Conservation (phyloP, 2,113 vertebrate genomes). For the Thomomys bottae region DNA sequence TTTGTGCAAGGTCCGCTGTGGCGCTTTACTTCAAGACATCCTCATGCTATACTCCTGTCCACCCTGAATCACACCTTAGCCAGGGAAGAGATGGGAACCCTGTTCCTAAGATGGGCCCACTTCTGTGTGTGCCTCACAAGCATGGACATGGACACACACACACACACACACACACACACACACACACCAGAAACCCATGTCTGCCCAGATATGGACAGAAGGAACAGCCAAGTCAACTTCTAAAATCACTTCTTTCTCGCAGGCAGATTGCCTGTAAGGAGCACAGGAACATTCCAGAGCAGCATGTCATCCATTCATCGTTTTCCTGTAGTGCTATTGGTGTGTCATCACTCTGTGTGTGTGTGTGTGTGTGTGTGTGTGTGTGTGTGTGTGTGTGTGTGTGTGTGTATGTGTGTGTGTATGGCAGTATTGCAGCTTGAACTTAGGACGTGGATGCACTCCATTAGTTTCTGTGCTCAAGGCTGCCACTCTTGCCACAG, state of each 20-base stretch:
- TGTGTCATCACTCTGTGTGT: neutral
- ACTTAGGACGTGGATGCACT: too few species aligned
- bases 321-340: neutral
- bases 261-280: neutral
- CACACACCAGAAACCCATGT: fast-evolving
- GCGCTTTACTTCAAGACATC: neutral
- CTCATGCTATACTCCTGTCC: neutral
- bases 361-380: too few species aligned
- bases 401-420: too few species aligned
- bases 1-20: neutral
- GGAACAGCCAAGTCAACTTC: neutral
- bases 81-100: neutral
- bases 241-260: neutral
- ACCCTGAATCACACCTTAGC: neutral
- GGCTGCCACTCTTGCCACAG: too few species aligned
- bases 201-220: neutral
- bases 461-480: too few species aligned
- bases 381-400: too few species aligned
- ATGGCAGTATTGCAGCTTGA: too few species aligned
- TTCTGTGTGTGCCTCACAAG: neutral
- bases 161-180: too few species aligned
- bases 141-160: neutral
- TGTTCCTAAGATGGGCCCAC: neutral
- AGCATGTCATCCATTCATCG: neutral
- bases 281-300: too few species aligned